These are phyloP conservation scores for Dyspetes luteomarginatus DNA, from an alignment of 2,888 invertebrate genomes.

Conservation along the genomic window DNA sequence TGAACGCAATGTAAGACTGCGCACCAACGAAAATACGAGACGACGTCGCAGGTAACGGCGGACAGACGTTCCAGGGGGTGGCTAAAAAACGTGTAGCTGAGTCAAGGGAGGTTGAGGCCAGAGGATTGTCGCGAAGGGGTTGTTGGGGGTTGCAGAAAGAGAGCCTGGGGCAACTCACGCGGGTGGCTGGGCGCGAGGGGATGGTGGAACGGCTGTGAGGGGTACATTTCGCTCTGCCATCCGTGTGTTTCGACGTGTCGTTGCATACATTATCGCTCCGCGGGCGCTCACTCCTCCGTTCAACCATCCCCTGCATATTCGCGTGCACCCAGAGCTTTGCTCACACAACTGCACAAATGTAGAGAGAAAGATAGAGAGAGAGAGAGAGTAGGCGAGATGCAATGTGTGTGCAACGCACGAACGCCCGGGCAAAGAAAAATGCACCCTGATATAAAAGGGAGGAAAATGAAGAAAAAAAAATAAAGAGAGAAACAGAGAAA, in stretches of 20 bases:
- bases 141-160: constrained; percentile 35
- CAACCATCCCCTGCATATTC: constrained; percentile 42
- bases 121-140: constrained; percentile 32
- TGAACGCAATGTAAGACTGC: too few relatives aligned
- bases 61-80: background rate
- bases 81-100: background rate
- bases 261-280: constrained; percentile 82
- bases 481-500: background rate
- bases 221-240: constrained; percentile 65
- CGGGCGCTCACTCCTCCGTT: constrained; percentile 62
- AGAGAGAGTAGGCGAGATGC: constrained; percentile 43
- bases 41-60: background rate
- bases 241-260: constrained; percentile 80
- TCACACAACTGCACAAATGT: constrained; percentile 62
- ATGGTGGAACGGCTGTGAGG: constrained; percentile 61
- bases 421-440: constrained; percentile 66
- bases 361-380: constrained; percentile 30
- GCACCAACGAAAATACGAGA: too few relatives aligned
- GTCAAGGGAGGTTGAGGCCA: constrained; percentile 55
- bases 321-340: constrained; percentile 30
- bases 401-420: constrained; percentile 60
- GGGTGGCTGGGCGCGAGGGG: constrained; percentile 55
- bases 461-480: constrained; percentile 28
- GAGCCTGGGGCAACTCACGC: constrained; percentile 46
- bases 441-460: constrained; percentile 58